phyloP scores from a whole-genome alignment of 2,888 invertebrate species.

The Sericinus montela region DNA sequence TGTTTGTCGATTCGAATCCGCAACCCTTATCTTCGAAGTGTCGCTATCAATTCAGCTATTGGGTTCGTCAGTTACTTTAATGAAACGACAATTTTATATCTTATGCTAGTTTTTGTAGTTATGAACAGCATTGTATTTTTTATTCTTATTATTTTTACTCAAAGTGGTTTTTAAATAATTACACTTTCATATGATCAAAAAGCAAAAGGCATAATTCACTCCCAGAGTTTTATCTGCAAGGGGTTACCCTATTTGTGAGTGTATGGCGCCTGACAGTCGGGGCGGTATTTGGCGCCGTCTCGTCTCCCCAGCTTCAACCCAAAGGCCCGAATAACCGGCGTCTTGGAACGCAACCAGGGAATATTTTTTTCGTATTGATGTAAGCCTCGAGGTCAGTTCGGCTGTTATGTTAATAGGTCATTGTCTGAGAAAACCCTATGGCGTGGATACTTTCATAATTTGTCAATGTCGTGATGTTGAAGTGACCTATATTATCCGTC shows the following conservation, averaged over 20 bases:
- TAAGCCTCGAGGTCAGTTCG: constrained; percentile 67
- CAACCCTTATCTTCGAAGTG: too few species aligned
- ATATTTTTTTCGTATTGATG: constrained; percentile 65
- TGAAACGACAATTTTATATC: too few species aligned
- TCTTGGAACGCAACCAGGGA: constrained; percentile 71
- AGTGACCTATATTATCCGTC: constrained; percentile 44
- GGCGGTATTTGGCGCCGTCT: constrained; percentile 60
- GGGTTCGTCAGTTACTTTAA: too few species aligned
- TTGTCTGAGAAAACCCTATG: constrained; percentile 61
- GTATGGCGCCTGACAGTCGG: constrained; percentile 56
- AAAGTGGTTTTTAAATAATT: too few species aligned
- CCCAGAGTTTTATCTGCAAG: constrained; percentile 14
- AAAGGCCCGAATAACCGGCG: constrained; percentile 42
- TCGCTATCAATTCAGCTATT: too few species aligned
- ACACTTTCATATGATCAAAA: background rate
- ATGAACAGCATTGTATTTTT: too few species aligned
- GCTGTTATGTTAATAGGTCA: constrained; percentile 68
- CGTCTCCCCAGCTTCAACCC: constrained; percentile 55
- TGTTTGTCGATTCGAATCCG: too few species aligned
- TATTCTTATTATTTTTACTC: too few species aligned
- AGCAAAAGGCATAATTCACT: constrained; percentile 11
- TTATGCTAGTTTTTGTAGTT: too few species aligned
- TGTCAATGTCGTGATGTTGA: constrained; percentile 57
- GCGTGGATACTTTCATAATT: constrained; percentile 57
- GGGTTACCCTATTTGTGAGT: constrained; percentile 9